phyloP scores from a whole-genome alignment of 2,888 invertebrate genomes.

The Lysandra bellargus region DNA sequence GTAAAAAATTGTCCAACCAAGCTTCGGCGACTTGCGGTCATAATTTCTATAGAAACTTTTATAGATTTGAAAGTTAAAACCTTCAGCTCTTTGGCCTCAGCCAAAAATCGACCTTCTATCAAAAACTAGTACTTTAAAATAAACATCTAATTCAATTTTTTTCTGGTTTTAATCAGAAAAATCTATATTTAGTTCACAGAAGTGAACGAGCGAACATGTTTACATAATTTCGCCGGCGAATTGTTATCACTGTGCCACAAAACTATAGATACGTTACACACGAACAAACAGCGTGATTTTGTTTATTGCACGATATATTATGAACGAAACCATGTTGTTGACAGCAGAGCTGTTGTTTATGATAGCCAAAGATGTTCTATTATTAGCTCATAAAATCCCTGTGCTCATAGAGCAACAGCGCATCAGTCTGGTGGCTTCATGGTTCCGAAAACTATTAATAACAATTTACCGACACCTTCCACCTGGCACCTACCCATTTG shows the following conservation, averaged over 20 bases:
- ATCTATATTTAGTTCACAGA: background rate
- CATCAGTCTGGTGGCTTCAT: background rate
- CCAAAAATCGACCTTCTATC: background rate
- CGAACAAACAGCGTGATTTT: conserved; percentile 25
- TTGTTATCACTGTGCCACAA: conserved; percentile 31
- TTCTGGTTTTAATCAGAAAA: background rate
- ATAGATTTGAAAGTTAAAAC: background rate
- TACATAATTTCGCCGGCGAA: conserved; percentile 28
- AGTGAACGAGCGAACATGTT: background rate
- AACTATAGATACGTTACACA: conserved; percentile 8
- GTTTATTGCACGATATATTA: background rate
- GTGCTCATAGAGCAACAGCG: background rate
- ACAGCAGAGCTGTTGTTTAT: background rate
- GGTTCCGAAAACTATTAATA: background rate
- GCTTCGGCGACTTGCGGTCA: no score
- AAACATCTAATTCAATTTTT: background rate
- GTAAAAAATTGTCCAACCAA: no score
- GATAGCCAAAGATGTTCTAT: background rate
- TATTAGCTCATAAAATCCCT: background rate
- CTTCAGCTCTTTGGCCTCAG: no score
- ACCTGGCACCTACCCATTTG: no score
- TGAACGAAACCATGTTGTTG: background rate
- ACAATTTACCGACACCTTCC: background rate
- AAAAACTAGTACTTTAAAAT: background rate
- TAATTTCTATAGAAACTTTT: background rate